phyloP scores from a whole-genome alignment of 2,113 vertebrate species.

The Podarcis raffonei region DNA sequence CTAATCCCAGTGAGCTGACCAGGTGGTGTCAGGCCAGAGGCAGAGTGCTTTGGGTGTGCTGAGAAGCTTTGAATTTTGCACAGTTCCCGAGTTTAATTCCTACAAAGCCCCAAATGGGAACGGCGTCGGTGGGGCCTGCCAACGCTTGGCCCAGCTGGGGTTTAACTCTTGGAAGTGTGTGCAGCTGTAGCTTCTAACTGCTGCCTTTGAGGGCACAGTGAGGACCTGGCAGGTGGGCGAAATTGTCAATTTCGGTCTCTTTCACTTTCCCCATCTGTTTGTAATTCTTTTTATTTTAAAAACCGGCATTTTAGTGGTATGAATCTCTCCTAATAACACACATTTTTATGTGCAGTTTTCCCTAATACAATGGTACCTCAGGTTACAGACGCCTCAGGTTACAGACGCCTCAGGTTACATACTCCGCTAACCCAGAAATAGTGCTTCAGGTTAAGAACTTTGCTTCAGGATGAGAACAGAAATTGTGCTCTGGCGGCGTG shows the following conservation, averaged over 20 bases:
- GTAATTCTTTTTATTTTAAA: no score
- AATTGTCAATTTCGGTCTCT: not conserved
- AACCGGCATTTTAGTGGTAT: no score
- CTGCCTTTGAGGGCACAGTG: no score
- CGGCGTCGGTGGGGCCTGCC: not conserved
- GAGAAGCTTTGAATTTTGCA: slow-evolving; percentile 25
- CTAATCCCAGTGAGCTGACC: not conserved
- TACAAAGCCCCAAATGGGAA: not conserved
- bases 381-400: no score
- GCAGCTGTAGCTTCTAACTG: not conserved
- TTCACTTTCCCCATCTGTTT: not conserved
- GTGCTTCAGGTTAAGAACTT: no score
- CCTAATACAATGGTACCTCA: no score
- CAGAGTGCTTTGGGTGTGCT: not conserved
- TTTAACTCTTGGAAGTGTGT: not conserved
- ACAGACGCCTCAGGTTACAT: no score
- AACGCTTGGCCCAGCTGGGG: not conserved
- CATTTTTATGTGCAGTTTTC: no score
- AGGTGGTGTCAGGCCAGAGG: not conserved
- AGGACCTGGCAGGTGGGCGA: not conserved
- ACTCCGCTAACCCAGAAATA: no score
- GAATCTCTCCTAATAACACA: no score
- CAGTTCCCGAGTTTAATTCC: slow-evolving; percentile 7
- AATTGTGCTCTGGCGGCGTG: no score
- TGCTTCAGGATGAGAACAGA: no score